phyloP scores from a whole-genome alignment of 2,888 invertebrate species.

The Timema podura region DNA sequence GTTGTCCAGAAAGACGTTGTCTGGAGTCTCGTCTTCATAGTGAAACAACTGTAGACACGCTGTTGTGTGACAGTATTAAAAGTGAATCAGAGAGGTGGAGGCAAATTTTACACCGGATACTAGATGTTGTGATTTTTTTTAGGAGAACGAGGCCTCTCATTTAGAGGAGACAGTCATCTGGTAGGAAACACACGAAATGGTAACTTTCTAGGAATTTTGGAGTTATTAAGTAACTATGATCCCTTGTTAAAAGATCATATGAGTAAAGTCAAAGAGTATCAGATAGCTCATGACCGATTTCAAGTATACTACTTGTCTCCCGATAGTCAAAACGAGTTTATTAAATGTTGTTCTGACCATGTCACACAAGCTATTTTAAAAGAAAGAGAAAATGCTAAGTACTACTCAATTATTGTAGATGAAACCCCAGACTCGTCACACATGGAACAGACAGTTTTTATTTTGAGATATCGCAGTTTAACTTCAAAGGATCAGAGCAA shows the following conservation, averaged over 20 bases:
- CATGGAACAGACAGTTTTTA: too few relatives aligned
- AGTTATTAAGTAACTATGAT: background rate
- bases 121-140: background rate
- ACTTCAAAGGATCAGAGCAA: too few relatives aligned
- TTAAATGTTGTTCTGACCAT: background rate
- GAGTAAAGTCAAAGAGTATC: background rate
- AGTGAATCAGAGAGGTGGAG: background rate
- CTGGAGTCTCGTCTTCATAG: background rate
- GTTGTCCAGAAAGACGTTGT: too few relatives aligned
- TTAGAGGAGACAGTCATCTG: background rate
- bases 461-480: too few relatives aligned
- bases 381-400: too few relatives aligned
- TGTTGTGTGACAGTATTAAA: background rate
- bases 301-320: constrained; percentile 9
- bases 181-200: background rate
- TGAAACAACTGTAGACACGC: background rate
- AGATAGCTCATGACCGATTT: background rate
- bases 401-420: too few relatives aligned
- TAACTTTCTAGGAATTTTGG: background rate
- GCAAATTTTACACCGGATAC: background rate
- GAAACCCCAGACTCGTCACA: too few relatives aligned
- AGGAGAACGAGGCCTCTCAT: background rate
- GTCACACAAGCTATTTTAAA: background rate
- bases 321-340: background rate
- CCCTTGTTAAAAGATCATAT: background rate